Evolutionary conservation across 2,888 invertebrate species (phyloP), one percentile per base, ranked within the genome.

Genomic region (Linnaemya tessellans): DNA sequence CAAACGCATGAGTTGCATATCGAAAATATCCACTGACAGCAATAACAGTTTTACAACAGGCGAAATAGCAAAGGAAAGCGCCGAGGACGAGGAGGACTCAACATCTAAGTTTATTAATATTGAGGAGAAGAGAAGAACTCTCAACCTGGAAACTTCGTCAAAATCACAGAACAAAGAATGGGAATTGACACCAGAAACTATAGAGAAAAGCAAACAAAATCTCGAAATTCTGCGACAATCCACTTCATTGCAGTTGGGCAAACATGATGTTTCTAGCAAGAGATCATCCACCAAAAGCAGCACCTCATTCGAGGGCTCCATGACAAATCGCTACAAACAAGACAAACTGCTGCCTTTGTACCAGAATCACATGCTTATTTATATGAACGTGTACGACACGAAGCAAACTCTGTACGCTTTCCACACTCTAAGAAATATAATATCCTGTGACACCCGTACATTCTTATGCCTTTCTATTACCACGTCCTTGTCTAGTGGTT

Each of bases 281-380:
- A 74, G 88, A 35, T 88, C 88, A 11, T 88, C 88, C 0, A 88
- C 87, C 9, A 88, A 88, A 62, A 88, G 88, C 35, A 87, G 70
- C 56, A 82, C 87, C 84, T 81, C 88, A 68, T 77, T 67, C 49
- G 82, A 85, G 13, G 82, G 86, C 60, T 84, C 83, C 49, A 82
- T 71, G 25, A 85, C 74, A 78, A 80, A 68, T 41, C 89, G 82
- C 65, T 56, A 77, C 3, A 78, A 77, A 62, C 58, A 56, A 11
- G 87, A 86, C 62, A 87, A 87, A 43, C 84, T 89, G 4, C 87
- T 90, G 3, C 90, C 92, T 65, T 93, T 96, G 49, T 94, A 97
- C 80, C 97, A 97, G 90, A 96, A 96, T 25, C 97, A 97, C 90
- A 94, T 98, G 93, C 94, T 97, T 56, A 93, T 98, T 3, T 97